Percentiles rank a stretch among this genome's conserved stretches.
Conservation (phyloP, 2,113 vertebrate species). For the Thymallus thymallus region DNA sequence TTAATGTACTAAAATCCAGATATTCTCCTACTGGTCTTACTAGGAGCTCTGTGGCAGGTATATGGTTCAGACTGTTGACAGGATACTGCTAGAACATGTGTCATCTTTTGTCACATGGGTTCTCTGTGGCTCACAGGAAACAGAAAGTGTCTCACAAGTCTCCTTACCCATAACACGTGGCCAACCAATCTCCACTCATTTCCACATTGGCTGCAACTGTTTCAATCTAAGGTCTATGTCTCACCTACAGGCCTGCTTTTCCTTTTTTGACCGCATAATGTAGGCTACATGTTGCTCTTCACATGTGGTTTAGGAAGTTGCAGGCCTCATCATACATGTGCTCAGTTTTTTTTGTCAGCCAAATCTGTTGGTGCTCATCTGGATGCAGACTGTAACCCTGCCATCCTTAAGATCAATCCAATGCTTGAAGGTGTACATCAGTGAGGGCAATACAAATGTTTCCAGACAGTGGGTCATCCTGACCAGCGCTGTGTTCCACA, state of each 20-base stretch:
- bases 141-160: background rate
- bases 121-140: conserved; percentile 37
- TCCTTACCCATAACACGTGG: background rate
- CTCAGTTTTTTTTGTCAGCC: background rate
- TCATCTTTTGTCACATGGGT: conserved; percentile 31
- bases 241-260: background rate
- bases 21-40: background rate
- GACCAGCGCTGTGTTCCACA: background rate
- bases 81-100: conserved; percentile 24
- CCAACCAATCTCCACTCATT: background rate
- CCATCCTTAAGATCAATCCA: background rate
- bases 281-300: background rate
- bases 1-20: background rate
- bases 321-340: background rate
- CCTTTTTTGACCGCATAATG: background rate
- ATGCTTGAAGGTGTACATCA: background rate
- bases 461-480: background rate
- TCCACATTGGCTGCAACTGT: background rate
- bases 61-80: conserved; percentile 9
- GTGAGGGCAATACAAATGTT: background rate
- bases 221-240: background rate
- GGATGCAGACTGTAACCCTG: background rate
- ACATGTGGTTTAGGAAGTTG: background rate
- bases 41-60: background rate
- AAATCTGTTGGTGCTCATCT: background rate